These are phyloP conservation scores for Ernsta delagoae DNA, from an alignment of 2,888 invertebrate species.

Conservation along the genomic window DNA sequence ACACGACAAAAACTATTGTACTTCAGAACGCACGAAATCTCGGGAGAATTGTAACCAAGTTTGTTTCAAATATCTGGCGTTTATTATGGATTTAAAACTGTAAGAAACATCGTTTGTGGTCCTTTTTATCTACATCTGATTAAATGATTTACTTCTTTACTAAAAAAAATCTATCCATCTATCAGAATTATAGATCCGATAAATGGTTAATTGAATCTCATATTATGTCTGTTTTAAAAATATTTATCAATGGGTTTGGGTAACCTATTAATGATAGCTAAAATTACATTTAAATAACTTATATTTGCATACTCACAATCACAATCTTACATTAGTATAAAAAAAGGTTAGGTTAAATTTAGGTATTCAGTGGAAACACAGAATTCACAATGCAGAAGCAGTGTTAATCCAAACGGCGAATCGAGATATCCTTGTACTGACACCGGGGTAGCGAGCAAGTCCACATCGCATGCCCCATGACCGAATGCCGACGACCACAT, in stretches of 20 bases:
- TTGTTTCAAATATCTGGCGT: constrained; percentile 11
- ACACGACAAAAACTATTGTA: constrained; percentile 27
- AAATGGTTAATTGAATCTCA: too few relatives aligned
- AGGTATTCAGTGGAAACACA: too few relatives aligned
- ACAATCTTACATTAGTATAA: too few relatives aligned
- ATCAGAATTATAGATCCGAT: neutral
- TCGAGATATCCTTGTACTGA: constrained; percentile 32
- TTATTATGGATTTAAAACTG: neutral
- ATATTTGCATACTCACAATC: too few relatives aligned
- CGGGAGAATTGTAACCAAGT: constrained; percentile 9
- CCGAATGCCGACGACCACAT: constrained; percentile 47
- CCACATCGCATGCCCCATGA: constrained; percentile 58
- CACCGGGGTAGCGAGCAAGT: constrained; percentile 48
- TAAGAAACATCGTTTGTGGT: too few relatives aligned
- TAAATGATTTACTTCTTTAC: too few relatives aligned
- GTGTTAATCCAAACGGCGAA: constrained; percentile 13
- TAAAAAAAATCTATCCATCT: too few relatives aligned
- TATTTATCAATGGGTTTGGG: too few relatives aligned
- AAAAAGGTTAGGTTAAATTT: neutral
- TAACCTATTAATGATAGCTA: too few relatives aligned
- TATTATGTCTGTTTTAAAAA: too few relatives aligned
- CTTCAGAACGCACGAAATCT: neutral
- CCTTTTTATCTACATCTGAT: too few relatives aligned
- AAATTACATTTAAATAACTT: too few relatives aligned
- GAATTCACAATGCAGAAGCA: neutral